Base-by-base conservation (phyloP, 2,888 invertebrate species). In the Notodonta dromedarius region DNA sequence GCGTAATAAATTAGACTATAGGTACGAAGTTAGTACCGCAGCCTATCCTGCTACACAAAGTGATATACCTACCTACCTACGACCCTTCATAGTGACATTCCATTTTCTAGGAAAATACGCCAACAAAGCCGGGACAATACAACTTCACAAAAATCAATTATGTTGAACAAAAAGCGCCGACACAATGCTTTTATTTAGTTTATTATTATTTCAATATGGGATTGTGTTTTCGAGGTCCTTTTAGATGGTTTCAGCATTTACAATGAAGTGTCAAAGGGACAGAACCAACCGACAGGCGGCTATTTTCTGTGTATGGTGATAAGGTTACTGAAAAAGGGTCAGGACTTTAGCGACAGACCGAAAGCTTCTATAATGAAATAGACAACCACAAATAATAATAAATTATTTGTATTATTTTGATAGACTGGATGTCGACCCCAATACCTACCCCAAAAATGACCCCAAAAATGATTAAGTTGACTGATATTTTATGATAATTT, bases 141-240 rank as follows among this genome's bases (percentile, higher is more conserved):
- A 52, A 52, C 52, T 52, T 52, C 52, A 52, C 24, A 12, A 24
- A 52, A 52, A 52, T 32, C 32, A 52, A 52, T 32, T 52, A 52
- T 13, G 13, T 32, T 13, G 32, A 52, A 52, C 52, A 32, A 52
- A 52, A 52, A 52, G 35, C 32, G 2, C 9, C 12, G 5, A 32
- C 12, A 52, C 52, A 35, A 32, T 12, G 52, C 52, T 32, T 52
- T 35, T 24, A 24, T 52, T 32, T 32, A 32, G n/a, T 52, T 52
- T 16, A 32, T 50, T 50, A n/a, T n/a, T n/a, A 46, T 46, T 46
- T n/a, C 46, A 46, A n/a, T 46, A 46, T 46, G 8, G 13, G n/a
- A 46, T 46, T 46, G 46, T 46, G 46, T 46, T 46, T 46, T 46
- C 46, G n/a, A n/a, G n/a, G 5, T 46, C 46, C 46, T 5, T 46